phyloP scores from a whole-genome alignment of 2,113 vertebrate species.

The Cheirogaleus medius region DNA sequence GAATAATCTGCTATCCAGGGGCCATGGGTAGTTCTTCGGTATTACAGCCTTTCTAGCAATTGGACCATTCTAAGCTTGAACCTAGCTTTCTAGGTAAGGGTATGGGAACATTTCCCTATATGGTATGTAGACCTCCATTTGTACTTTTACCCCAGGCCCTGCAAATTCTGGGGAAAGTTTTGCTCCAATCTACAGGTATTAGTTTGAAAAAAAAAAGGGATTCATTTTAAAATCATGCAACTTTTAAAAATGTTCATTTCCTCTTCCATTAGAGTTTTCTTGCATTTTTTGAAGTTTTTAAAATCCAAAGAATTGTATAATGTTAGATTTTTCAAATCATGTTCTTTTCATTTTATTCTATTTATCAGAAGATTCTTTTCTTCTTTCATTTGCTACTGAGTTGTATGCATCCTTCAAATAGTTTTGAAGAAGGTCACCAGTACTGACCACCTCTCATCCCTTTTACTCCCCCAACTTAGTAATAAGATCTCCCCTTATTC shows the following conservation, averaged over 20 bases:
- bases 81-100: neutral
- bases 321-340: neutral
- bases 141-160: neutral
- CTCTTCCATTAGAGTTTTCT: neutral
- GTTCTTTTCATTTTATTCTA: neutral
- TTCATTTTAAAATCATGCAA: neutral
- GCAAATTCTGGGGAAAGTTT: neutral
- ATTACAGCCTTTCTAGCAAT: neutral
- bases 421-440: neutral
- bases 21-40: neutral
- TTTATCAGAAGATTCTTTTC: neutral
- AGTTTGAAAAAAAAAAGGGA: neutral
- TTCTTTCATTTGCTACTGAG: neutral
- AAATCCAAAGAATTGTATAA: neutral
- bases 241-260: neutral
- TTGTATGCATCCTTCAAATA: neutral
- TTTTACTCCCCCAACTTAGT: neutral
- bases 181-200: neutral
- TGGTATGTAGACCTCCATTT: neutral
- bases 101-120: neutral
- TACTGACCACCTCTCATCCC: neutral
- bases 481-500: neutral
- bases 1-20: neutral
- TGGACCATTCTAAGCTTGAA: neutral
- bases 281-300: neutral